These are phyloP conservation scores for Sphaerolaimus hirsutus DNA, from an alignment of 2,888 invertebrate species.

Conservation along the genomic window DNA sequence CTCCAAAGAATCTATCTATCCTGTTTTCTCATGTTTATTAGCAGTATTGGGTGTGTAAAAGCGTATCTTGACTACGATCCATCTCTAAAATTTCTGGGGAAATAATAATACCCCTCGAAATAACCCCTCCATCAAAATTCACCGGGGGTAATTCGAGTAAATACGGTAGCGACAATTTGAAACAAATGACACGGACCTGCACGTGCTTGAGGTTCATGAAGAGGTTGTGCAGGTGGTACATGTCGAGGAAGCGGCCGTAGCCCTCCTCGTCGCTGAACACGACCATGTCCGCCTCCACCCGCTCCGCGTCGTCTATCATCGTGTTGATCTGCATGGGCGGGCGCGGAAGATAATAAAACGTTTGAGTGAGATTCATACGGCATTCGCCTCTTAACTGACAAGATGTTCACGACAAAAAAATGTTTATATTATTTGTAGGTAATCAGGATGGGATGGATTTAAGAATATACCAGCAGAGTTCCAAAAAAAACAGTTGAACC, in stretches of 20 bases:
- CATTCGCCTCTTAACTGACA: too few relatives aligned
- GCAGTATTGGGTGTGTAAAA: too few relatives aligned
- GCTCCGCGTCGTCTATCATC: constrained; percentile 17
- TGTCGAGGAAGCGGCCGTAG: constrained; percentile 77
- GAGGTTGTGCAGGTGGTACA: constrained; percentile 82
- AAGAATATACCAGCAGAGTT: too few relatives aligned
- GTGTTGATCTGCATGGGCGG: constrained; percentile 15
- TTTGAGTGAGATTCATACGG: too few relatives aligned
- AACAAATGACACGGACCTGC: constrained; percentile 37
- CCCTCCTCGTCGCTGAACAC: constrained; percentile 98
- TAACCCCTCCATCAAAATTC: not conserved
- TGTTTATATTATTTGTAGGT: too few relatives aligned
- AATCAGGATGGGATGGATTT: too few relatives aligned
- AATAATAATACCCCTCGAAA: not conserved
- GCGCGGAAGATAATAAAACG: not conserved
- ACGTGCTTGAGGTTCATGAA: constrained; percentile 88
- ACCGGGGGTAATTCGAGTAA: not conserved
- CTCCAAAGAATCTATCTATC: not conserved
- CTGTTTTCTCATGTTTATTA: too few relatives aligned
- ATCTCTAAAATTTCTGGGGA: not conserved
- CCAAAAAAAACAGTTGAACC: too few relatives aligned
- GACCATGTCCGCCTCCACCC: constrained; percentile 38
- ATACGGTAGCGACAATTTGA: not conserved
- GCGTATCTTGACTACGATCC: too few relatives aligned
- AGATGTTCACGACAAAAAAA: too few relatives aligned